These are phyloP conservation scores for Tretioscincus oriximinensis DNA, from an alignment of 2,113 vertebrate genomes.

Conservation along the genomic window DNA sequence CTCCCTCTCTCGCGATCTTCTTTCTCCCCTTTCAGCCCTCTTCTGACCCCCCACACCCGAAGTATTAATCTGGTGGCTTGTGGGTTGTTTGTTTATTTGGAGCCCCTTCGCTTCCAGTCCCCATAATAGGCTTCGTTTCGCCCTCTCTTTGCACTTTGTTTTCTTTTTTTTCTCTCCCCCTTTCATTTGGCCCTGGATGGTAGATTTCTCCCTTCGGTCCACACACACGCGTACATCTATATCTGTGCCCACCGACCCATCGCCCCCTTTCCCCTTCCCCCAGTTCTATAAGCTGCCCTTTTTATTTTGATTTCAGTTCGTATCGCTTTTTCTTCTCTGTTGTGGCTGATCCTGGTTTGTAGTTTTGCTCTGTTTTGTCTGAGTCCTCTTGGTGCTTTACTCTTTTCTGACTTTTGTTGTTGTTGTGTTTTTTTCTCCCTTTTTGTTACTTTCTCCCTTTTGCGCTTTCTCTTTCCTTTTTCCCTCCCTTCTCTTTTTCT, in stretches of 20 bases:
- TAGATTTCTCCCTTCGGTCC: constrained; percentile 39
- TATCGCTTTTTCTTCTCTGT: constrained; percentile 57
- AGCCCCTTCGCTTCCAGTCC: constrained; percentile 59
- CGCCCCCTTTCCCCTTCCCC: constrained; percentile 33
- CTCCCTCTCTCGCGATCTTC: constrained; percentile 7
- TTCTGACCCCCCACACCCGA: constrained; percentile 53
- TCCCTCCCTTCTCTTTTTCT: constrained; percentile 32
- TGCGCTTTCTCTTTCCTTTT: constrained; percentile 53
- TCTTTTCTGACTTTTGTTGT: constrained; percentile 74
- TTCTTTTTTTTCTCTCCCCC: constrained; percentile 32
- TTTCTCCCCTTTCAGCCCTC: constrained; percentile 28
- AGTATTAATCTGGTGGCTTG: constrained; percentile 64
- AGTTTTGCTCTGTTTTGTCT: constrained; percentile 67
- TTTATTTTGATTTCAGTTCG: constrained; percentile 61
- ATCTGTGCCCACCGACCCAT: constrained; percentile 33
- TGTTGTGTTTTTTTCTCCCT: constrained; percentile 64
- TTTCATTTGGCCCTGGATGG: constrained; percentile 48
- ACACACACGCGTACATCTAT: constrained; percentile 32
- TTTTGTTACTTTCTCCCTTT: background rate
- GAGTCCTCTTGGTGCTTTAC: constrained; percentile 64
- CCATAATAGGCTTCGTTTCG: constrained; percentile 57
- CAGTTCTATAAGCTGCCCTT: constrained; percentile 49
- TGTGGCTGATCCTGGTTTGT: constrained; percentile 54
- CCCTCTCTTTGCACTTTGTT: constrained; percentile 57
- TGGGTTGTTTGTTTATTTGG: constrained; percentile 65